Evolutionary conservation across 2,888 invertebrate species (phyloP).

Genomic region (Ornithoptera priamus): DNA sequence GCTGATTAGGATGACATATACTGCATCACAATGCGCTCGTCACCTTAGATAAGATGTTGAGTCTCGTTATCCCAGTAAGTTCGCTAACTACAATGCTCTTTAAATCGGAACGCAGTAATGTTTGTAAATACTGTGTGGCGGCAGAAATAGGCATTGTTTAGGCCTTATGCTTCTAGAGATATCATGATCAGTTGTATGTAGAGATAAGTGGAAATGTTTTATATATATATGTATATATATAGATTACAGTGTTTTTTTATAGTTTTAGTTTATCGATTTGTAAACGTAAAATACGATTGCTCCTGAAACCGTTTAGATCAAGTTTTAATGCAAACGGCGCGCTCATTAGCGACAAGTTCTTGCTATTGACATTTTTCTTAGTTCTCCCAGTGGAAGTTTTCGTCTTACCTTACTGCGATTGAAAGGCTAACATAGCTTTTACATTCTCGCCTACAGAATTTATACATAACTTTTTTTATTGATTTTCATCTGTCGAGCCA

Average conservation of each 20-base stretch:
- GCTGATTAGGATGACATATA: too few species aligned
- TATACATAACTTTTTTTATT: too few species aligned
- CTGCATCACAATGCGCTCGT: too few species aligned
- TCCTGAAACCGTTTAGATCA: background rate
- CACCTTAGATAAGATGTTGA: too few species aligned
- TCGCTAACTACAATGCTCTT: too few species aligned
- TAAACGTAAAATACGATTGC: background rate
- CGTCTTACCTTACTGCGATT: background rate
- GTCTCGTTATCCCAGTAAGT: too few species aligned
- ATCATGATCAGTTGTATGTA: too few species aligned
- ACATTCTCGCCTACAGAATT: background rate
- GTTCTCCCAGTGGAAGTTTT: background rate
- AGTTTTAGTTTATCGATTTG: background rate
- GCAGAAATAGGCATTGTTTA: too few species aligned
- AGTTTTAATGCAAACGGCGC: conserved; percentile 1
- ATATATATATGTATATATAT: background rate
- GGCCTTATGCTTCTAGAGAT: too few species aligned
- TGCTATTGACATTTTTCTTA: conserved; percentile 3
- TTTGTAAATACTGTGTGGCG: too few species aligned
- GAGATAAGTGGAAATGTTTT: too few species aligned
- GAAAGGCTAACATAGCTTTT: background rate
- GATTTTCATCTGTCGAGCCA: background rate
- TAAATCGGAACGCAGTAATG: too few species aligned
- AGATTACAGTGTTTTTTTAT: background rate
- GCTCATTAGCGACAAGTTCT: conserved; percentile 1